Conservation (phyloP, 1,140 invertebrate species). For the Ectropis grisescens region DNA sequence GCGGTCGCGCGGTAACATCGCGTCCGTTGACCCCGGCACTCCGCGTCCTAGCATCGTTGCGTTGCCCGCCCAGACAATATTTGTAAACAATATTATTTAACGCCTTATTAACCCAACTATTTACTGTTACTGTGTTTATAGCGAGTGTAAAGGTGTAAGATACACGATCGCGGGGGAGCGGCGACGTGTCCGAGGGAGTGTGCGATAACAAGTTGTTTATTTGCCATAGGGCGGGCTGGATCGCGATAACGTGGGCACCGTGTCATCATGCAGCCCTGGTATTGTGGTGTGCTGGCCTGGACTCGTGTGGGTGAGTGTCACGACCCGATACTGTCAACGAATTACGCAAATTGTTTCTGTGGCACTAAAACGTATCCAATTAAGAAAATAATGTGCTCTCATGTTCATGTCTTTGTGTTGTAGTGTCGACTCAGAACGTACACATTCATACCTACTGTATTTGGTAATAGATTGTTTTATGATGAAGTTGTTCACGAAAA, state of each 20-base stretch:
- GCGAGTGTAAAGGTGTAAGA: slow-evolving; percentile 1
- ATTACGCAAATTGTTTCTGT: too few species aligned
- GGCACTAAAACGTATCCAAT: too few species aligned
- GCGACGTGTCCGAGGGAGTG: neutral
- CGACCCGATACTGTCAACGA: neutral
- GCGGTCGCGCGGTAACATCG: slow-evolving; percentile 8
- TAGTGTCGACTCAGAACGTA: too few species aligned
- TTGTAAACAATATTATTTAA: slow-evolving; percentile 8
- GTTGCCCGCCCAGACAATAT: slow-evolving; percentile 1
- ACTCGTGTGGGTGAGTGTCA: neutral
- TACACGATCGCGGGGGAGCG: neutral
- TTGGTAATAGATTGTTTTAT: too few species aligned
- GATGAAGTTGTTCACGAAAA: too few species aligned
- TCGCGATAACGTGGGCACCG: neutral
- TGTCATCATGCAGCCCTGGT: neutral
- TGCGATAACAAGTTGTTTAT: too few species aligned
- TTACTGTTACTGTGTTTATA: slow-evolving; percentile 4
- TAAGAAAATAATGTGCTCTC: too few species aligned
- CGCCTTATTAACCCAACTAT: slow-evolving; percentile 3
- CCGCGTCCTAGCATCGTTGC: slow-evolving; percentile 5
- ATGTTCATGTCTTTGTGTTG: too few species aligned
- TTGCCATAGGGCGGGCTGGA: too few species aligned
- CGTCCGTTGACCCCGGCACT: slow-evolving; percentile 10
- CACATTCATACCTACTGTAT: too few species aligned
- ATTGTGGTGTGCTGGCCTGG: slow-evolving; percentile 1